phyloP scores from a whole-genome alignment of 2,888 invertebrate species.

The Phymatocera aterrima region DNA sequence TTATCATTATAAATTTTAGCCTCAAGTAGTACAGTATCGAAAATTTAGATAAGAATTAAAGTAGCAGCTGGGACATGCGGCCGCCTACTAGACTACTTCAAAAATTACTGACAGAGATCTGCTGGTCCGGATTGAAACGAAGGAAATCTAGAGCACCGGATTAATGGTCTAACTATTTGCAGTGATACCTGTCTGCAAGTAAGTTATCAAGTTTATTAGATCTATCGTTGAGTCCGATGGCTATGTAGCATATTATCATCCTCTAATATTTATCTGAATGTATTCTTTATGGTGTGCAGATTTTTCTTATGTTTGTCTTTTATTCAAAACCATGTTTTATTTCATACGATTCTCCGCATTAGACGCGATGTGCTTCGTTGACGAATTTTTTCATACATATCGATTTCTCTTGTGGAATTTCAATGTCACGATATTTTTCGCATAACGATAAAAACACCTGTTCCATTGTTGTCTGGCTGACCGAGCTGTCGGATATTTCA shows the following conservation, averaged over 20 bases:
- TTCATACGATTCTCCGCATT: background rate
- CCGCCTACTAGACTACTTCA: background rate
- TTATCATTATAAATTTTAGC: background rate
- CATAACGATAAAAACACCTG: constrained; percentile 50
- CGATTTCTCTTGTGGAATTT: background rate
- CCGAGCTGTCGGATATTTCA: constrained; percentile 52
- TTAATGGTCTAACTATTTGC: background rate
- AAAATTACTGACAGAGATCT: background rate
- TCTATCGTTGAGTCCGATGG: too few relatives aligned
- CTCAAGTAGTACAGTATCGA: background rate
- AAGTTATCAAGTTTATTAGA: background rate
- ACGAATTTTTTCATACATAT: constrained; percentile 10
- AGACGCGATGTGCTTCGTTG: constrained; percentile 1
- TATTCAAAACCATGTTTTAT: too few relatives aligned
- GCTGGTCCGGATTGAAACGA: background rate
- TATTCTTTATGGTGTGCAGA: too few relatives aligned
- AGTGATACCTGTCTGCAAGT: background rate
- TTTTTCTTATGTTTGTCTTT: background rate
- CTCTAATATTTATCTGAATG: background rate
- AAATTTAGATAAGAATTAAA: background rate
- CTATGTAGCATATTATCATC: too few relatives aligned
- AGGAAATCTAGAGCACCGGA: background rate
- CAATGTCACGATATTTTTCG: constrained; percentile 18
- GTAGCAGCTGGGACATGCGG: background rate
- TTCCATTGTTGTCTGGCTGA: constrained; percentile 54